Percentiles rank a stretch among this genome's conserved stretches.
Conservation (phyloP, 1,140 invertebrate genomes). For the Dufourea novaeangliae region DNA sequence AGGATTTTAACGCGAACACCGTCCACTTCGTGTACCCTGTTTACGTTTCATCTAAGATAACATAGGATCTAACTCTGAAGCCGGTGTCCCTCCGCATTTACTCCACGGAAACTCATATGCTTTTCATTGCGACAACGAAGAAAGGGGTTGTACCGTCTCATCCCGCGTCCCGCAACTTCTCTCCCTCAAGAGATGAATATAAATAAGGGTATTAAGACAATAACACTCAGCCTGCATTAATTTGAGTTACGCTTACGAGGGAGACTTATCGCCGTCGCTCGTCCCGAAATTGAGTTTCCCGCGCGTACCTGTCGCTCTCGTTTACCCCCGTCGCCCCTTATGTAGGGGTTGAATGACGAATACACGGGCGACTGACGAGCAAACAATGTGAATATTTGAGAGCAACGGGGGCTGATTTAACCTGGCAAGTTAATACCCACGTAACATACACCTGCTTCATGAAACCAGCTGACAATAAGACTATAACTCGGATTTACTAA, state of each 20-base stretch:
- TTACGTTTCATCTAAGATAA: neutral
- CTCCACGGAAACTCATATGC: constrained; percentile 28
- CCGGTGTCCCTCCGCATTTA: neutral
- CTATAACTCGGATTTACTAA: constrained; percentile 56
- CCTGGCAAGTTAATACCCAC: neutral
- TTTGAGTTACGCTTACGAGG: constrained; percentile 22
- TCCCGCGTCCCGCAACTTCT: constrained; percentile 20
- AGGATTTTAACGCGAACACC: neutral
- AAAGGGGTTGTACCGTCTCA: constrained; percentile 39
- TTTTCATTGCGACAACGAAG: constrained; percentile 43
- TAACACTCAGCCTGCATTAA: constrained; percentile 38
- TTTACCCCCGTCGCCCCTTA: too few species aligned
- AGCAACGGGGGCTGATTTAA: constrained; percentile 6
- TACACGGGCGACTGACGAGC: constrained; percentile 14
- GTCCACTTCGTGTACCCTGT: neutral
- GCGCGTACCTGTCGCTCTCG: neutral
- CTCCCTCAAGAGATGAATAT: constrained; percentile 60
- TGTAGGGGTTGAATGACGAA: constrained; percentile 2
- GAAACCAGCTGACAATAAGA: constrained; percentile 58
- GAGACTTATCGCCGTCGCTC: constrained; percentile 11
- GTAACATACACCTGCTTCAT: constrained; percentile 42
- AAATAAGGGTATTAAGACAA: constrained; percentile 65
- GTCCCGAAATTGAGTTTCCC: constrained; percentile 25
- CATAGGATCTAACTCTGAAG: neutral
- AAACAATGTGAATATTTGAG: constrained; percentile 34